Conservation (phyloP, 2,888 invertebrate species). For the Molanna angustata region DNA sequence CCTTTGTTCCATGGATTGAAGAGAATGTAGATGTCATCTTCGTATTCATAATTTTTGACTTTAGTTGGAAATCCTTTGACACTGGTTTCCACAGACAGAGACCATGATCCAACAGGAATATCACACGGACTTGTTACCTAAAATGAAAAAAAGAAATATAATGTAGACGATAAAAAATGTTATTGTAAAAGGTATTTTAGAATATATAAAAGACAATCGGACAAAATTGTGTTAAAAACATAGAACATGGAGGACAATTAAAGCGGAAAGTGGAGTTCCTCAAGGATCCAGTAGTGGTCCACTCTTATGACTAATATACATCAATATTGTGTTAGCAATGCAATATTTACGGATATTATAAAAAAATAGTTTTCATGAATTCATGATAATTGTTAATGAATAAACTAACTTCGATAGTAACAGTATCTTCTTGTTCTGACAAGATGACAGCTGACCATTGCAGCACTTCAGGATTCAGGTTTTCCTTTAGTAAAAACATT, state of each 20-base stretch:
- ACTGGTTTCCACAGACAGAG: conserved; percentile 60
- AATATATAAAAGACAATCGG: too few species aligned
- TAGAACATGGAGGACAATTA: too few species aligned
- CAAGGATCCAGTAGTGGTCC: not conserved
- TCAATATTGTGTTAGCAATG: too few species aligned
- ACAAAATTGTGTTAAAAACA: too few species aligned
- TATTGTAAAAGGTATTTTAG: too few species aligned
- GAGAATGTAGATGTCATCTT: conserved; percentile 68
- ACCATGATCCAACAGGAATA: conserved; percentile 67
- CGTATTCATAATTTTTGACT: conserved; percentile 53
- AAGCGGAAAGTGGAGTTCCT: too few species aligned
- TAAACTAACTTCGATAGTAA: conserved; percentile 40
- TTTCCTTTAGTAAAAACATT: conserved; percentile 31
- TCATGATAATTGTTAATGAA: too few species aligned
- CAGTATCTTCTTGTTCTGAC: conserved; percentile 38
- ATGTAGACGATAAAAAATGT: too few species aligned
- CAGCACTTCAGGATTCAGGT: conserved; percentile 34
- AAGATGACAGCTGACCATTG: conserved; percentile 41
- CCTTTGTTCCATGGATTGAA: conserved; percentile 85
- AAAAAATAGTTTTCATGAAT: too few species aligned
- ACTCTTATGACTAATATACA: too few species aligned
- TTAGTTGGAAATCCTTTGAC: conserved; percentile 45
- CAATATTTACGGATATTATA: too few species aligned
- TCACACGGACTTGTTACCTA: conserved; percentile 65
- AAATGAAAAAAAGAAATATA: too few species aligned